These are phyloP conservation scores for Clarias macrocephalus DNA, from an alignment of 2,113 vertebrate genomes.

Conservation along the genomic window DNA sequence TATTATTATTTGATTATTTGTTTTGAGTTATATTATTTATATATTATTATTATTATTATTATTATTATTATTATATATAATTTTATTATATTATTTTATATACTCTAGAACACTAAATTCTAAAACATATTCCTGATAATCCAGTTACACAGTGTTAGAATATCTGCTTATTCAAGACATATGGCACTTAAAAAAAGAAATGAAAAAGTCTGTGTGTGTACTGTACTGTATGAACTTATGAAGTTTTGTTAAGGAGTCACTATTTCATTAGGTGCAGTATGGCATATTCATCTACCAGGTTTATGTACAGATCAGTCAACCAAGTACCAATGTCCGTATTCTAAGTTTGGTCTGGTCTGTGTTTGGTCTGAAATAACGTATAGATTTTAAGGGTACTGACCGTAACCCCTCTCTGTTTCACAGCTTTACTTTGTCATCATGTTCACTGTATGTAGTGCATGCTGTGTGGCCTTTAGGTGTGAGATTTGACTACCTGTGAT, in stretches of 20 bases:
- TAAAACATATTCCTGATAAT: neutral
- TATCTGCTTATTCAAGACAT: neutral
- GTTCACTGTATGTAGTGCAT: slow-evolving; percentile 79
- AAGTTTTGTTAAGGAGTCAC: neutral
- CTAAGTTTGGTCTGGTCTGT: neutral
- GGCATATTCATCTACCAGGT: neutral
- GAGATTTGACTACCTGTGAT: neutral
- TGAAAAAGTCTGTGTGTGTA: neutral
- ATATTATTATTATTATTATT: neutral
- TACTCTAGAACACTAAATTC: neutral
- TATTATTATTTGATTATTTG: neutral
- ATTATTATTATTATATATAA: neutral
- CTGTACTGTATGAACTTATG: neutral
- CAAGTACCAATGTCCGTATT: neutral
- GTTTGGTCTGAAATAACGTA: slow-evolving; percentile 1
- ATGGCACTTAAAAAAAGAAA: neutral
- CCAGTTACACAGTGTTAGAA: neutral
- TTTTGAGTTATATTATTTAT: neutral
- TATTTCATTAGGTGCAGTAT: neutral
- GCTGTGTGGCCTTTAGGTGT: slow-evolving; percentile 43
- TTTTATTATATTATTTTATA: neutral
- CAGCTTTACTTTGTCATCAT: slow-evolving; percentile 82
- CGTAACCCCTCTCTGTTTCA: slow-evolving; percentile 48
- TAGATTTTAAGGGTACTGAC: neutral
- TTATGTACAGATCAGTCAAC: neutral